These are phyloP conservation scores for Geococcyx californianus DNA, from an alignment of 2,113 vertebrate species.

Conservation along the genomic window DNA sequence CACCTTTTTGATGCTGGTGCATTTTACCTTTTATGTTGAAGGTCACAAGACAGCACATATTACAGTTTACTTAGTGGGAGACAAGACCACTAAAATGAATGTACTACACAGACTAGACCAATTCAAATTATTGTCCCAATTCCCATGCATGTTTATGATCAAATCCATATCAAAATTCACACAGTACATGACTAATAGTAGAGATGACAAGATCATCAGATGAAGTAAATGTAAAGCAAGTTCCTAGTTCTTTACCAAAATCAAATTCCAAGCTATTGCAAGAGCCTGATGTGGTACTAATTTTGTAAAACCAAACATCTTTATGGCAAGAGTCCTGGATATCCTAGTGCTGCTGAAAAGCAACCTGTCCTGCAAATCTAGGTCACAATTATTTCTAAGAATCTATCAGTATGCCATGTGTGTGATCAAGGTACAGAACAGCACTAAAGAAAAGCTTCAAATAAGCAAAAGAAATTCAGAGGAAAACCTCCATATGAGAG, in stretches of 20 bases:
- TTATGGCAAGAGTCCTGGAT: neutral
- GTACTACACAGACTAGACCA: neutral
- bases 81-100: neutral
- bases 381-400: neutral
- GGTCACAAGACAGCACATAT: neutral
- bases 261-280: neutral
- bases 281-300: neutral
- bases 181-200: accelerated
- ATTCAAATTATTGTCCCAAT: neutral
- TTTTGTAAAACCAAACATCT: neutral
- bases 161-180: neutral
- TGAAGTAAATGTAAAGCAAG: neutral
- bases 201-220: neutral
- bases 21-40: neutral
- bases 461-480: neutral
- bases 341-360: neutral
- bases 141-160: neutral
- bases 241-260: neutral
- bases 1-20: accelerated
- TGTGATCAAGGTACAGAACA: neutral
- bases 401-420: neutral
- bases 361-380: neutral
- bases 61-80: neutral
- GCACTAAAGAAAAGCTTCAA: neutral
- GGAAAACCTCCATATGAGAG: neutral